phyloP scores from a whole-genome alignment of 1,140 invertebrate genomes.

The Alviniconcha marisindica region DNA sequence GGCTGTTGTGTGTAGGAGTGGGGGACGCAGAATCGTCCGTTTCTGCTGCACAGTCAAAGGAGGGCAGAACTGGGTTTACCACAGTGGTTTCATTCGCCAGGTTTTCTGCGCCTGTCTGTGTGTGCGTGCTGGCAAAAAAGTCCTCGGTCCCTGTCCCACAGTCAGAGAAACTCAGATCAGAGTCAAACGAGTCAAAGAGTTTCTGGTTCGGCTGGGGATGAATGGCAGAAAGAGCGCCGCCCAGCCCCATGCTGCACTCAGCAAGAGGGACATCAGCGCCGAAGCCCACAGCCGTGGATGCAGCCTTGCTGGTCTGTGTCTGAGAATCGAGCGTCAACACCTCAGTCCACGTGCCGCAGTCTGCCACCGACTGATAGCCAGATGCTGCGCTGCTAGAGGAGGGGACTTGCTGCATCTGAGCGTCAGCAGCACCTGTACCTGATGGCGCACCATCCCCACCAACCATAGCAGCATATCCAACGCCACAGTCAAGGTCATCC shows the following conservation, averaged over 20 bases:
- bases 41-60: too few relatives aligned
- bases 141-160: constrained; percentile 17
- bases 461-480: neutral
- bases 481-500: neutral
- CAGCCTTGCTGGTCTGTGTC: neutral
- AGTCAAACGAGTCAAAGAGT: constrained; percentile 14
- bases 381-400: neutral
- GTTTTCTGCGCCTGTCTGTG: neutral
- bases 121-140: constrained; percentile 20
- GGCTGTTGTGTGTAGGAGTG: too few relatives aligned
- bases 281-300: neutral
- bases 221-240: neutral
- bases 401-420: too few relatives aligned
- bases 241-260: neutral
- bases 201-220: neutral
- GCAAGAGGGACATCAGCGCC: neutral
- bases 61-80: too few relatives aligned
- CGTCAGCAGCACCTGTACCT: too few relatives aligned
- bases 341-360: constrained; percentile 17
- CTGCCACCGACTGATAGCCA: neutral
- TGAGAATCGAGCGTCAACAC: neutral
- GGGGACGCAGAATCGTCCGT: too few relatives aligned
- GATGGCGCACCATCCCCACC: too few relatives aligned
- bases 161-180: constrained; percentile 16
- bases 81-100: too few relatives aligned